A percentile compares a stretch with the other conserved stretches of the same genome.
These are phyloP conservation scores for Grus americana DNA, from an alignment of 2,113 vertebrate genomes.

Conservation along the genomic window DNA sequence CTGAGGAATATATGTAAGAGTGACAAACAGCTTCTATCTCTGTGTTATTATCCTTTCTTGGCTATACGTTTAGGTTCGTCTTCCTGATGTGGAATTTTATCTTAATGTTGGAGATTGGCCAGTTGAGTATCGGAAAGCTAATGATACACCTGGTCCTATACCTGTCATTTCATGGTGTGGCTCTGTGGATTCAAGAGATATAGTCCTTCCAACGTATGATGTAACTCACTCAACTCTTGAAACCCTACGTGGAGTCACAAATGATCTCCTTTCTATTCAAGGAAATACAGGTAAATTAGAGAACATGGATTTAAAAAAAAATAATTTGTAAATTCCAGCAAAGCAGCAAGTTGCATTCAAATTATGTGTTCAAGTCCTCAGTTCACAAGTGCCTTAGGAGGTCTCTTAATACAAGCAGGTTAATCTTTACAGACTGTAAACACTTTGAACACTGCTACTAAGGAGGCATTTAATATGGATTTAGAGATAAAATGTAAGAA, in stretches of 20 bases:
- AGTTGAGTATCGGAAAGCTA: conserved; percentile 79
- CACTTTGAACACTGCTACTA: neutral
- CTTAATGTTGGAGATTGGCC: conserved; percentile 95
- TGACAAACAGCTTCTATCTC: neutral
- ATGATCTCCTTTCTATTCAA: conserved; percentile 92
- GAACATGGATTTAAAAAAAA: neutral
- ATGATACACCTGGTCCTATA: conserved; percentile 78
- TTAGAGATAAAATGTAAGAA: neutral
- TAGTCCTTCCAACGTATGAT: conserved; percentile 91
- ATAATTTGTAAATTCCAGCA: neutral
- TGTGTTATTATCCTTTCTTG: neutral
- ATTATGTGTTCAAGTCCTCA: neutral
- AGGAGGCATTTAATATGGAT: neutral
- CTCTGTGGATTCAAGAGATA: conserved; percentile 85
- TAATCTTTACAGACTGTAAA: neutral
- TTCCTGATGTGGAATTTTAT: conserved; percentile 91
- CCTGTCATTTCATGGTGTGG: conserved; percentile 94
- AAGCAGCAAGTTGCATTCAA: neutral
- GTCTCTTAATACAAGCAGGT: neutral
- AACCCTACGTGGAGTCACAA: conserved; percentile 89
- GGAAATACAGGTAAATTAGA: conserved; percentile 86
- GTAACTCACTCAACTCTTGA: conserved; percentile 92
- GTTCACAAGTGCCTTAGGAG: neutral
- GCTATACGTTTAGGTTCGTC: conserved; percentile 73
- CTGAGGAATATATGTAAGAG: neutral